Base-by-base conservation (phyloP, 2,797 vertebrate genomes). In the Myotis planiceps region DNA sequence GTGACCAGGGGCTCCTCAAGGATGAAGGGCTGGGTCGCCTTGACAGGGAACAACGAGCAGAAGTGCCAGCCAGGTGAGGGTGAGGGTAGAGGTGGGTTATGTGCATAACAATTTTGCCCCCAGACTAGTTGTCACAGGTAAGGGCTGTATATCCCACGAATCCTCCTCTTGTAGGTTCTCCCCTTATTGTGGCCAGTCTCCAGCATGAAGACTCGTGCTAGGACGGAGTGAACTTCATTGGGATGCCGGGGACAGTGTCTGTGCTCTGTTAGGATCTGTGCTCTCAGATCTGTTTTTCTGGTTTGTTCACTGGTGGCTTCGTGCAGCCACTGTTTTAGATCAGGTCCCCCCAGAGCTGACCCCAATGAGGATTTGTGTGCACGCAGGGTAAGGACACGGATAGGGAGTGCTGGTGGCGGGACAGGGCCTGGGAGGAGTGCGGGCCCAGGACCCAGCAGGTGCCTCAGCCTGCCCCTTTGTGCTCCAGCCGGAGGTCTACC, bases 191-290 rank as follows among this genome's bases (percentile, higher is more conserved):
- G 27, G 25, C 34, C 83, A n/a, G 14, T 37, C 66, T 29, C 42
- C 14, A 18, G 0, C 4, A 21, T 9, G 51, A 69, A 72, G 60
- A 23, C 3, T n/a, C 21, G 0, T 7, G 53, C 29, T 3, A 23
- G n/a, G 55, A 16, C 27, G 19, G 42, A 2, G 4, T 8, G 58
- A 32, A 25, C 37, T 19, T 32, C 12, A 49, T 15, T 53, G 42
- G n/a, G 45, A 3, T 9, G 6, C 19, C 1, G 2, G 12, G 42
- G 51, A 19, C 25, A 5, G 21, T 1, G 5, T 42, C 88, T 3
- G 4, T 16, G 16, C 25, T 71, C 32, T 18, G 6, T 12, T 1
- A 49, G 47, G 55, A 29, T 58, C 55, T 27, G 12, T 21, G 10
- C 9, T 69, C 32, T 4, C 21, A 0, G 29, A 32, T 13, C 16